Conservation (phyloP, 1,140 invertebrate species). For the Eumeta japonica region DNA sequence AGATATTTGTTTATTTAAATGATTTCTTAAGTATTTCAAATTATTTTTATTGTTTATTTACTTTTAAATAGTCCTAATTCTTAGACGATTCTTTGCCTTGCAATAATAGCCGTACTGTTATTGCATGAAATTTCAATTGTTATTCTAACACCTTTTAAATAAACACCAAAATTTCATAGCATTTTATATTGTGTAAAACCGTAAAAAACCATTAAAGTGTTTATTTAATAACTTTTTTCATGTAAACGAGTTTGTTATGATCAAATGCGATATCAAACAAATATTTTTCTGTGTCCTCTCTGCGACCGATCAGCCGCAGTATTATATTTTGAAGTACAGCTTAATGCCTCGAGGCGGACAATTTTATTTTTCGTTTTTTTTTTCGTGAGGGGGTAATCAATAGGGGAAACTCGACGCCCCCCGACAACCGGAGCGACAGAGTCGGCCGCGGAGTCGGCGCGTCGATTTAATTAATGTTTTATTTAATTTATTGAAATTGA, state of each 20-base stretch:
- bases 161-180: neutral
- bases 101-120: no score
- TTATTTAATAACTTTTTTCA: no score
- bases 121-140: no score
- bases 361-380: constrained; percentile 58
- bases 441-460: constrained; percentile 15
- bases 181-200: constrained; percentile 13
- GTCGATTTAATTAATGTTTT: neutral
- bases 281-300: no score
- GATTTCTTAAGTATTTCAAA: no score
- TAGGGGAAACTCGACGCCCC: constrained; percentile 48
- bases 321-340: constrained; percentile 27
- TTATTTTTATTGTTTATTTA: no score
- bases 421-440: constrained; percentile 25
- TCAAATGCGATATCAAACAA: no score
- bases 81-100: no score
- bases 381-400: constrained; percentile 56
- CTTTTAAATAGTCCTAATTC: no score
- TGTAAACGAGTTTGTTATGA: no score
- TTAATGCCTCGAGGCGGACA: constrained; percentile 24
- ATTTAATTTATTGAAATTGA: neutral
- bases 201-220: constrained; percentile 41
- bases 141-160: no score
- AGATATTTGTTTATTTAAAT: no score
- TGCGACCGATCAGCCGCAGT: constrained; percentile 21